Evolutionary conservation across 2,888 invertebrate species (phyloP), one percentile per base, ranked within the genome.

Genomic region (Chrysina gloriosa): DNA sequence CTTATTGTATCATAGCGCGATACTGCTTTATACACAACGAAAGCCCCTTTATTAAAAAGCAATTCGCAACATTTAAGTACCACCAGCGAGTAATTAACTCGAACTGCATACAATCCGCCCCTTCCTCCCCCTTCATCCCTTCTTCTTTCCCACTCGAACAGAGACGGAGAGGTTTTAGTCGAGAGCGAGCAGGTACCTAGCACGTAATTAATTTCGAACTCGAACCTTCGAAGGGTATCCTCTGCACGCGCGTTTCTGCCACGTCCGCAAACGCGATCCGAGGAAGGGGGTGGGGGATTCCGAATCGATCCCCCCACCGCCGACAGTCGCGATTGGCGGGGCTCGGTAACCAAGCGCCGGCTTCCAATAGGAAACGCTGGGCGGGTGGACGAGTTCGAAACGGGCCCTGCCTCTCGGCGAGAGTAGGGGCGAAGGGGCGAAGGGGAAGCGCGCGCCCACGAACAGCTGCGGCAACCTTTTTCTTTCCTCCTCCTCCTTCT

Each of bases 401-500:
- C 29, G 36, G 14, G n/a, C 25, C 29, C 19, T 36, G 36, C 31
- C 9, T 7, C 31, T 14, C 31, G 39, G 21, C 48, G 67, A 75
- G 75, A 77, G 76, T 74, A 67, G 64, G 39, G 61, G 73, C 76
- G 73, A 77, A 75, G 72, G 77, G 77, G 79, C 76, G 58, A 14
- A 64, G 65, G 36, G 58, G 14, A 7, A 70, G 70, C 54, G 73
- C 71, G 72, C 76, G 72, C 75, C 77, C 70, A 29, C 64, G 70
- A 75, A 75, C 80, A 80, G 80, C 80, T 80, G 80, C 80, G 79
- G 80, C 75, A 79, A 79, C 80, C 80, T 80, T 80, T 80, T 79
- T 71, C 58, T 45, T 39, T 3, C 19, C 3, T 31, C 45, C 63
- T 42, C 14, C 11, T 11, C 9, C 11, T 34, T 34, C 11, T 34